Evolutionary conservation across 2,113 vertebrate genomes (phyloP), one percentile per base, ranked within the genome.

Genomic region (Clarias gariepinus): DNA sequence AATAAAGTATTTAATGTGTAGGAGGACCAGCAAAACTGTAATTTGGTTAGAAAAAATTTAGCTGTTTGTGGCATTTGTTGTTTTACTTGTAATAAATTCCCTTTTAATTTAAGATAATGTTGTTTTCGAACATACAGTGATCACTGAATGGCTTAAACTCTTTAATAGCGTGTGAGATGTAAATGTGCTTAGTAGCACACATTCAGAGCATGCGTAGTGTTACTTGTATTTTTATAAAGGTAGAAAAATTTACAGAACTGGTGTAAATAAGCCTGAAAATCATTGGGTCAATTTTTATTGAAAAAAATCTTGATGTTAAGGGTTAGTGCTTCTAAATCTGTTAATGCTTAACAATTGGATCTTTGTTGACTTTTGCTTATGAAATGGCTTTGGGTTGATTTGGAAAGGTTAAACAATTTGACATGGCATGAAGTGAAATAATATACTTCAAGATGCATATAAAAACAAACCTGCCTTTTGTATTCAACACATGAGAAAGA

Each of bases 241-340:
- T 57, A 16, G 25, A 60, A 23, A 21, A 23, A 84, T 63, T 5
- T 10, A 61, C 79, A 25, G 53, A 79, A 80, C 58, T 63, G 47
- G 83, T 74, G 25, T 88, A 88, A 88, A 88, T 88, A 78, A 85
- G 52, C 21, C 12, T 55, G n/a, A 61, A 23, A 61, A 64, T 21
- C 76, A 41, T 68, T 33, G 8, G 4, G 36, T 82, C 61, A 1
- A 9, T 10, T 71, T 41, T 71, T 21, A 28, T 53, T 53, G 10
- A 6, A 52, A 47, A 8, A 53, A 12, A 13, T 76, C 4, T 53
- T 53, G 66, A 85, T 9, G 13, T 76, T 73, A 28, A 30, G 60
- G 36, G 16, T 47, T 15, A 19, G 58, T 23, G 15, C 33, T 33
- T 64, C 15, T 52, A 58, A 84, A 36, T 58, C 64, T 58, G 18